These are phyloP conservation scores for Leptestheria dahalacensis DNA, from an alignment of 1,140 invertebrate genomes.

Conservation along the genomic window DNA sequence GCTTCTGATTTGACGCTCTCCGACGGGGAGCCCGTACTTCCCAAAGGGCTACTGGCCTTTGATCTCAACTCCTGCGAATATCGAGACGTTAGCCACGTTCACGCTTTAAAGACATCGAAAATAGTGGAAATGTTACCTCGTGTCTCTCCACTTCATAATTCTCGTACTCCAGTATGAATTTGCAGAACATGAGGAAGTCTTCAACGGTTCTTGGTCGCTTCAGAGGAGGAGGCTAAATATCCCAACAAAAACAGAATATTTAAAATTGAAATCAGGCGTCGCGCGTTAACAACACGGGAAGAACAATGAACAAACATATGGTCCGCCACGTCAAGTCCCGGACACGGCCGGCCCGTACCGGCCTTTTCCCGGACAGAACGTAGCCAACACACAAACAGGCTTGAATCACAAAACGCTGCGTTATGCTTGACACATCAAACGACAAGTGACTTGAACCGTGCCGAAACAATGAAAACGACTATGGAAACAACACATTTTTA, in stretches of 20 bases:
- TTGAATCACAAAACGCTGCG: no score
- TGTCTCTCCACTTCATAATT: conserved; percentile 35
- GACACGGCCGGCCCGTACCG: no score
- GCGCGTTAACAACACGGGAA: conserved; percentile 3
- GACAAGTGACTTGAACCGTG: no score
- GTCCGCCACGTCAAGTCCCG: no score
- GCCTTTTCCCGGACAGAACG: no score
- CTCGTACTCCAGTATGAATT: conserved; percentile 37
- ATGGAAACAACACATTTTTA: background rate
- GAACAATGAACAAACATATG: background rate
- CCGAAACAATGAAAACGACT: no score
- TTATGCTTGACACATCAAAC: no score
- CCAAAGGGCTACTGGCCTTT: conserved; percentile 27
- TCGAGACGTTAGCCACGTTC: background rate
- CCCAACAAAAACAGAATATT: conserved; percentile 11
- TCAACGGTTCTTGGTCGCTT: conserved; percentile 33
- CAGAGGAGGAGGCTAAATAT: conserved; percentile 13
- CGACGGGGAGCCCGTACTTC: conserved; percentile 26
- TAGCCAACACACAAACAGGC: no score
- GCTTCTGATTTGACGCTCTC: conserved; percentile 27
- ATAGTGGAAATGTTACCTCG: conserved; percentile 28
- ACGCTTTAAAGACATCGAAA: background rate
- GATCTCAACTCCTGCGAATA: conserved; percentile 25
- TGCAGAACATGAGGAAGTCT: conserved; percentile 40
- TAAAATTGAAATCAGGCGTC: no score